Evolutionary conservation across 2,113 vertebrate genomes (phyloP).

Genomic region (Calidris pygmaea): DNA sequence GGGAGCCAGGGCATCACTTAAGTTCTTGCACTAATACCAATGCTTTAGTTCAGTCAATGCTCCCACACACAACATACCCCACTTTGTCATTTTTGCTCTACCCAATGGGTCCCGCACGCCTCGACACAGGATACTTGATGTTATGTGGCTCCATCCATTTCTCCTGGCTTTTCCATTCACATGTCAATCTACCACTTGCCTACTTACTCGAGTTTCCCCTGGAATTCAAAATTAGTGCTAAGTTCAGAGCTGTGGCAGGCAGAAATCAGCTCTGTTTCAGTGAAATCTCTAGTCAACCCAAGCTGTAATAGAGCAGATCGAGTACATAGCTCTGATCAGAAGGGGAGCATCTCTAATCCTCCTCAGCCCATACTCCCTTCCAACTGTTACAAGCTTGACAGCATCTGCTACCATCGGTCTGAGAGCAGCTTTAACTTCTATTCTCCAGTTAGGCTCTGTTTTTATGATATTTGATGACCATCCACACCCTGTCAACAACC

Average conservation of each 20-base stretch:
- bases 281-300: not conserved
- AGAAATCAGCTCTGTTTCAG: not conserved
- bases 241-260: not conserved
- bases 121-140: not conserved
- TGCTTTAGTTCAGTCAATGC: not conserved
- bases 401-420: not conserved
- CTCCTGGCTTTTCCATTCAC: not conserved
- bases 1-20: not conserved
- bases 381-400: not conserved
- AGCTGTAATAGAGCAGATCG: not conserved
- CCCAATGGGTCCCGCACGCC: not conserved
- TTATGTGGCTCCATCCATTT: rapidly evolving
- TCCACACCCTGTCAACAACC: not conserved
- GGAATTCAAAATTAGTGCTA: not conserved
- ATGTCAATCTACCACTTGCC: not conserved
- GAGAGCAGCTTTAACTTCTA: not conserved
- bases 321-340: not conserved
- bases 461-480: not conserved
- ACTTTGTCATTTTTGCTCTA: not conserved
- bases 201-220: not conserved
- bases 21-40: not conserved
- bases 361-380: not conserved
- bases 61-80: not conserved
- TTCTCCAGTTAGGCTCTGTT: not conserved
- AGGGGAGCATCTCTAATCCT: not conserved